Conservation (phyloP, 2,888 invertebrate genomes). For the Nephrotoma guestfalica region DNA sequence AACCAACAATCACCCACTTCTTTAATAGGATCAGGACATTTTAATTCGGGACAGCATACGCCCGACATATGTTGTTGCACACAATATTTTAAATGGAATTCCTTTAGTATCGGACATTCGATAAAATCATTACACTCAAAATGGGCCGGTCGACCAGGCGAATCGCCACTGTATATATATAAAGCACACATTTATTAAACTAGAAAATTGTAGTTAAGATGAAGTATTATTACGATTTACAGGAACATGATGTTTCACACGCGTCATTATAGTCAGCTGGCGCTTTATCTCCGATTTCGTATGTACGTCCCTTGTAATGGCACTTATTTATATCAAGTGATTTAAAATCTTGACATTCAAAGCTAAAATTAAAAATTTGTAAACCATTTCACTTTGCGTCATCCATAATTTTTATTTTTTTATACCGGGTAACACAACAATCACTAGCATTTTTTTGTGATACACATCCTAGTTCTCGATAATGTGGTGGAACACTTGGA, state of each 20-base stretch:
- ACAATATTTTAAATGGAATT: neutral
- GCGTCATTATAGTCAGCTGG: neutral
- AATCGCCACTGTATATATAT: neutral
- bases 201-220: neutral
- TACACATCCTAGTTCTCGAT: constrained; percentile 12
- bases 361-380: neutral
- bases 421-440: constrained; percentile 10
- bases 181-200: neutral
- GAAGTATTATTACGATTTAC: neutral
- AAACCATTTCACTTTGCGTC: too few relatives aligned
- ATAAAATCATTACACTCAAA: neutral
- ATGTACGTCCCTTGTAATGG: neutral
- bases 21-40: constrained; percentile 6
- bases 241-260: neutral
- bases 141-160: neutral
- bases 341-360: neutral
- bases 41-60: neutral
- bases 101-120: neutral
- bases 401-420: neutral
- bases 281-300: neutral
- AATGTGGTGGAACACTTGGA: constrained; percentile 8
- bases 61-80: neutral
- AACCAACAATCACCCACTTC: constrained; percentile 11
- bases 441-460: constrained; percentile 9
- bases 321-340: neutral